Evolutionary conservation across 1,140 invertebrate species (phyloP).

Genomic region (Augochlora pura): DNA sequence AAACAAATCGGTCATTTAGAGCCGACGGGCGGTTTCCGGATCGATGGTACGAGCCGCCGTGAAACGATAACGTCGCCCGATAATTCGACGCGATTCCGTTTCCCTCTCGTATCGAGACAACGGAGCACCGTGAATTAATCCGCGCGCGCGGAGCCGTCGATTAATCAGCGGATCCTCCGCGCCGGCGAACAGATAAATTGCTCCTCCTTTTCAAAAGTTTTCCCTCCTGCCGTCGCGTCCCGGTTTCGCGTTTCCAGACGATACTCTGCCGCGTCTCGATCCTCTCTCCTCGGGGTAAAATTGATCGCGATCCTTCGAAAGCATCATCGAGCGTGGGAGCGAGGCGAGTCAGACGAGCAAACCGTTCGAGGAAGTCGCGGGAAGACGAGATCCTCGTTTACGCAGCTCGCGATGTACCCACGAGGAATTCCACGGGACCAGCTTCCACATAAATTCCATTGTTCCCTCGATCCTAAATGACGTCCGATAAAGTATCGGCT

Average conservation of each 20-base stretch:
- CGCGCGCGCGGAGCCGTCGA: neutral
- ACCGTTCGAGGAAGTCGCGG: neutral
- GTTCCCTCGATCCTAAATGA: slow-evolving; percentile 19
- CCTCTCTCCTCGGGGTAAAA: neutral
- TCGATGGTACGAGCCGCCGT: neutral
- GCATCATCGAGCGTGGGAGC: too few species aligned
- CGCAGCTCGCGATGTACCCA: too few species aligned
- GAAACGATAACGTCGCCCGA: neutral
- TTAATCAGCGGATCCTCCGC: neutral
- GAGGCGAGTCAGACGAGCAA: too few species aligned
- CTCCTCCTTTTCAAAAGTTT: neutral
- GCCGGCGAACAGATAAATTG: neutral
- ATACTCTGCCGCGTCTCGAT: neutral
- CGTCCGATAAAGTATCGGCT: slow-evolving; percentile 26
- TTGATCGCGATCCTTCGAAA: too few species aligned
- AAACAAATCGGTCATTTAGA: neutral
- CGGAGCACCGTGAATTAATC: neutral
- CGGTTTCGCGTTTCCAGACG: neutral
- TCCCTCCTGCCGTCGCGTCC: neutral
- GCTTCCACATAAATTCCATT: neutral
- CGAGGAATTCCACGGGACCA: neutral
- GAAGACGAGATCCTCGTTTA: neutral
- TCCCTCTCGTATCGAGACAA: neutral
- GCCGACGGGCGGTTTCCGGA: neutral
- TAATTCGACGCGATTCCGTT: neutral